Base-by-base conservation (phyloP, 2,888 invertebrate species). In the Metellina segmentata region DNA sequence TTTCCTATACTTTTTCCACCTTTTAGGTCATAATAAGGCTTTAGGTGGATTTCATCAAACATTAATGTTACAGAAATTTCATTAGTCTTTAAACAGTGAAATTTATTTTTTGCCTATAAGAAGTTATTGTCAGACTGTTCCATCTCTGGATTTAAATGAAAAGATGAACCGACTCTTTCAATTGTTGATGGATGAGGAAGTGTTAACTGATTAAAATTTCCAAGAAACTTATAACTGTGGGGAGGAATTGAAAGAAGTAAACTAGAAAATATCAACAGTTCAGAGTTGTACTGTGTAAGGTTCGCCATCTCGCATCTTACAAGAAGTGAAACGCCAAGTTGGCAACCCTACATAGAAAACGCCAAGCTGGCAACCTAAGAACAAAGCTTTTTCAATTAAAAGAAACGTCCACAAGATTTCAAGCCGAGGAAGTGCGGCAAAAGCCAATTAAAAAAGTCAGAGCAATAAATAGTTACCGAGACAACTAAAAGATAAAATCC, bases 41-140 rank as follows among this genome's bases (percentile, higher is more conserved):
- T 83, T 9, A 85, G 7, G 51, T 79, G 79, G 6, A 79, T 90
- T 82, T 89, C 82, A 70, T 89, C 89, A 7, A 89, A 0, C 51
- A 82, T 89, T 53, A 89, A 52, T 34, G 20, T 61, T n/a, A 89
- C 75, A 16, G 52, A n/a, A 34, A 34, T 79, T n/a, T 88, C 81
- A 7, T 77, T 8, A 13, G 53, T 13, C 49, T 49, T 51, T 16
- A 89, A 52, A 7, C 0, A 34, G 7, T 61, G 61, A 20, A 52
- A 69, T 70, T 82, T 89, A 69, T 82, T 49, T 81, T 69, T 52
- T 48, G n/a, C 16, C 20, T 82, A 82, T 16, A 6, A 8, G 78
- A 87, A 87, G 8, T 79, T 81, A 16, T n/a, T 7, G 69, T 81
- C 19, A 8, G 16, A 19, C 48, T 81, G 81, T 69, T 88, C 81